phyloP scores from a whole-genome alignment of 1,140 invertebrate species.

The Drosophila serrata region DNA sequence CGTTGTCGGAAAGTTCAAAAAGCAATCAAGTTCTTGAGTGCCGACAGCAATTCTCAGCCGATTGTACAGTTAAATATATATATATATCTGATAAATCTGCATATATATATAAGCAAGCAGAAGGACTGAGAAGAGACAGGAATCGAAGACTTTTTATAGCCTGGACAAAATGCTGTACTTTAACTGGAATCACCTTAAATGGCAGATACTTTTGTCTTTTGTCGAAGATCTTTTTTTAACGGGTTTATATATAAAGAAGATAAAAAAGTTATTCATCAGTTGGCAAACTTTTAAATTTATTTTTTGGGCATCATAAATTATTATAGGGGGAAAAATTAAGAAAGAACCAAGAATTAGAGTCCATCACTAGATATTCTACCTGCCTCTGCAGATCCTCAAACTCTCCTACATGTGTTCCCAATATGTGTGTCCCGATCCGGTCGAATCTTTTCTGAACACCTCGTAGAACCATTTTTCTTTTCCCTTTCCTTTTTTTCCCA shows the following conservation, averaged over 20 bases:
- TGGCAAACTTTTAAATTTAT: constrained; percentile 24
- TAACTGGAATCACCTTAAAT: constrained; percentile 72
- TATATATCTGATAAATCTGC: neutral
- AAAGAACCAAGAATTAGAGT: constrained; percentile 17
- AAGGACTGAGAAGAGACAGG: constrained; percentile 6
- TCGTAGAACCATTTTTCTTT: constrained; percentile 67
- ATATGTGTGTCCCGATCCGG: constrained; percentile 57
- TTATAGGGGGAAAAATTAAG: constrained; percentile 26
- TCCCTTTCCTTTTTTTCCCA: neutral
- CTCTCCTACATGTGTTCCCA: constrained; percentile 65
- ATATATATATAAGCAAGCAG: constrained; percentile 27
- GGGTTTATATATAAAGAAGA: constrained; percentile 8
- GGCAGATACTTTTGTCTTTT: constrained; percentile 53
- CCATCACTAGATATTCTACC: constrained; percentile 52
- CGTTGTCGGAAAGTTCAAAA: constrained; percentile 68
- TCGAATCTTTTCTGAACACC: constrained; percentile 25
- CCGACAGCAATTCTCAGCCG: constrained; percentile 47
- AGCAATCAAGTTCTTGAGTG: constrained; percentile 73
- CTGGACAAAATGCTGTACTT: constrained; percentile 64
- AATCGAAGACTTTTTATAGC: constrained; percentile 46
- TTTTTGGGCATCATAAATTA: constrained; percentile 61
- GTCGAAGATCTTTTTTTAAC: constrained; percentile 33
- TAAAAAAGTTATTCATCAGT: constrained; percentile 21
- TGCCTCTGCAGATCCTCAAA: constrained; percentile 59
- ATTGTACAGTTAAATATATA: constrained; percentile 62